Conservation (phyloP, 1,140 invertebrate species). For the Cherax destructor region DNA sequence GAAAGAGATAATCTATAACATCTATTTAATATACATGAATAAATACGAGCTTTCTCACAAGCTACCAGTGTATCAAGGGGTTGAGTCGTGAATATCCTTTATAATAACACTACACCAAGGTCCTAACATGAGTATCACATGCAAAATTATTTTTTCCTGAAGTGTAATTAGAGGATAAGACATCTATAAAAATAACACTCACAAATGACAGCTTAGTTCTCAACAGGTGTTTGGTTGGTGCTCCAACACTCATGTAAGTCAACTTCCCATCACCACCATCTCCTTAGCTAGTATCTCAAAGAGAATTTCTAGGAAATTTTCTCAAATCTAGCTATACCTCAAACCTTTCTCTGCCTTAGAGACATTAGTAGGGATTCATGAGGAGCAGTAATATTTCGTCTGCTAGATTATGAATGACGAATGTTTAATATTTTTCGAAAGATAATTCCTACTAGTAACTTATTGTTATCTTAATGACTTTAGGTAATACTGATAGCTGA, state of each 20-base stretch:
- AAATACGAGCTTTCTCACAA: neutral
- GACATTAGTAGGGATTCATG: neutral
- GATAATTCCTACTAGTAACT: neutral
- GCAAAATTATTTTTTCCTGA: neutral
- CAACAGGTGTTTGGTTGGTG: neutral
- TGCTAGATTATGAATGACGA: no score
- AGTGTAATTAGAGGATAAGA: neutral
- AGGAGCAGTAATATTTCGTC: neutral
- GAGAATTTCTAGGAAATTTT: neutral
- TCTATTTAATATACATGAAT: neutral
- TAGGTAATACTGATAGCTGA: neutral
- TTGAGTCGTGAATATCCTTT: neutral
- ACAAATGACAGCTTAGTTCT: neutral
- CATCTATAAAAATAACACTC: neutral
- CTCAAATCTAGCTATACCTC: neutral
- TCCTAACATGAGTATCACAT: neutral
- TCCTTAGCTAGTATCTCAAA: neutral
- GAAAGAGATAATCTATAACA: neutral
- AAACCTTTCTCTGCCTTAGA: neutral
- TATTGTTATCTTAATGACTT: neutral
- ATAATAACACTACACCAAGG: neutral
- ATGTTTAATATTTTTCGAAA: neutral
- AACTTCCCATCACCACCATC: neutral
- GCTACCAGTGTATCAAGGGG: neutral
- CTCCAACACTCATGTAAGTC: neutral